Evolutionary conservation across 2,113 vertebrate species (phyloP).

Genomic region (Holacanthus passer): DNA sequence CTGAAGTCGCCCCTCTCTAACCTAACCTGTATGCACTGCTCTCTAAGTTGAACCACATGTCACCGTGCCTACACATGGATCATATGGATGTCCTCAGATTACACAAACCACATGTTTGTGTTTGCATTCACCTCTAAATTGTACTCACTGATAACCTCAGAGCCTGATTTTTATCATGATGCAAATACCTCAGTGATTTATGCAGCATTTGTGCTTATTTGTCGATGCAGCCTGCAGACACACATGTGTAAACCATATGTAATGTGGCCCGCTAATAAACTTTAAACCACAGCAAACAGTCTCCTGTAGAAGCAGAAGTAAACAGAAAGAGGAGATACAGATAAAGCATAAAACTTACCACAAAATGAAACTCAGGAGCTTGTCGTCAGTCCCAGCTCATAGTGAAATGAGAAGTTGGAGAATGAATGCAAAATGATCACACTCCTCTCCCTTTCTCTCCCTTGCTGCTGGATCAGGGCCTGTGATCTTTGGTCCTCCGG

Average conservation of each 20-base stretch:
- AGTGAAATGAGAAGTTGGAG: constrained; percentile 35
- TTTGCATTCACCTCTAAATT: constrained; percentile 65
- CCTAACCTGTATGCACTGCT: constrained; percentile 54
- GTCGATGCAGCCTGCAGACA: constrained; percentile 38
- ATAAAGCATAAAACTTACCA: constrained; percentile 64
- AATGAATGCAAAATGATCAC: constrained; percentile 33
- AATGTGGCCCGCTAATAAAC: constrained; percentile 44
- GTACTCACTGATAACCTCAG: constrained; percentile 42
- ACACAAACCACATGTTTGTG: constrained; percentile 70
- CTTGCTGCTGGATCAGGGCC: constrained; percentile 41
- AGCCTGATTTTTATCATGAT: constrained; percentile 31
- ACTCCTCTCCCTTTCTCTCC: constrained; percentile 36
- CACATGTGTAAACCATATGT: constrained; percentile 61
- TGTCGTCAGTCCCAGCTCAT: constrained; percentile 69
- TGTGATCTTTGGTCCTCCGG: constrained; percentile 76
- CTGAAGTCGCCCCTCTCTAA: constrained; percentile 32
- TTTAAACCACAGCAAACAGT: constrained; percentile 45
- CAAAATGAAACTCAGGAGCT: constrained; percentile 41
- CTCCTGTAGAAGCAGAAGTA: constrained; percentile 38
- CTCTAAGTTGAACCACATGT: constrained; percentile 74
- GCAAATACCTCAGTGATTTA: constrained; percentile 43
- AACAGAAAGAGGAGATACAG: constrained; percentile 24
- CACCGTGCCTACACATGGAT: constrained; percentile 16
- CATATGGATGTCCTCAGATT: constrained; percentile 64
- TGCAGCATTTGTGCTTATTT: constrained; percentile 40